Conservation (phyloP, 2,113 vertebrate species). For the Eulacestoma nigropectus region DNA sequence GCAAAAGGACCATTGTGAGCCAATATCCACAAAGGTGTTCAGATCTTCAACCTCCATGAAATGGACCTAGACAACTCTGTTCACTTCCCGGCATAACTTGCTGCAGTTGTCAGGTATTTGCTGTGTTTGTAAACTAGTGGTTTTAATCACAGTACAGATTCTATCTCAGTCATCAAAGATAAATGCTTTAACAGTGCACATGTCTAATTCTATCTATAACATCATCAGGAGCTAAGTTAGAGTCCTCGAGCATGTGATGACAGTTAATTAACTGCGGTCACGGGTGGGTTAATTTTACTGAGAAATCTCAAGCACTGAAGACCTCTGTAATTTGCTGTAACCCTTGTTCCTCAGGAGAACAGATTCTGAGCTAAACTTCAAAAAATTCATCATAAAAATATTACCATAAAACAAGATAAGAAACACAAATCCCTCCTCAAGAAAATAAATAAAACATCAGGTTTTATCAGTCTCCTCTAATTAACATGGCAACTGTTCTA, state of each 20-base stretch:
- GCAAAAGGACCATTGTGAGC: neutral
- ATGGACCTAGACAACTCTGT: neutral
- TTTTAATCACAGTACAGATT: neutral
- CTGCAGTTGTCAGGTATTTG: neutral
- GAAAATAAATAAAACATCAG: slow-evolving; percentile 63
- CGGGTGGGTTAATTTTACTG: slow-evolving; percentile 3
- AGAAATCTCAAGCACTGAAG: neutral
- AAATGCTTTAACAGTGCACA: neutral
- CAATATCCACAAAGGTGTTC: neutral
- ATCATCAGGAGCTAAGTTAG: neutral
- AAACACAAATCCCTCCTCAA: slow-evolving; percentile 38
- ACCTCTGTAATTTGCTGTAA: neutral
- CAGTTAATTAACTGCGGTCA: neutral
- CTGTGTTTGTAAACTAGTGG: neutral
- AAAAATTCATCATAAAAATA: slow-evolving; percentile 41
- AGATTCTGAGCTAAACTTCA: slow-evolving; percentile 12
- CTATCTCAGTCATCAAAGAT: neutral
- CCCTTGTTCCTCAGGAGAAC: neutral
- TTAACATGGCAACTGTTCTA: slow-evolving; percentile 35
- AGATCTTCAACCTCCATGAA: neutral
- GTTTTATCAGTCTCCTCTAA: slow-evolving; percentile 37
- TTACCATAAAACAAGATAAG: slow-evolving; percentile 45
- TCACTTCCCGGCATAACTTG: neutral
- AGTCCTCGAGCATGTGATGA: neutral
- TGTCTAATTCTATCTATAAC: neutral